Evolutionary conservation across 2,888 invertebrate species (phyloP), one percentile per base, ranked within the genome.

Genomic region (Diaprepes abbreviatus): DNA sequence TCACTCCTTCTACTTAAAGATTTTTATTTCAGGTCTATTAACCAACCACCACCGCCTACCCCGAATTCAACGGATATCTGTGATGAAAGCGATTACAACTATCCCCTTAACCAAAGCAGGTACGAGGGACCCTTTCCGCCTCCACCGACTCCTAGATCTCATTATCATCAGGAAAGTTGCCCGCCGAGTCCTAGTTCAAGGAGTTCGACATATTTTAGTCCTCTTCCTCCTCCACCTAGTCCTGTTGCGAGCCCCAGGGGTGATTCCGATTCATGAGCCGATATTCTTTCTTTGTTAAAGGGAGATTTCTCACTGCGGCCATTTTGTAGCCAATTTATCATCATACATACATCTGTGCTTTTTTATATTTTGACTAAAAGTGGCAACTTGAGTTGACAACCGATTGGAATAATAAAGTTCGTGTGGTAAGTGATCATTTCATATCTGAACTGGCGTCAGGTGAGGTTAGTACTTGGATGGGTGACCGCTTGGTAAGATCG

Each of bases 51-150:
- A 5, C 97, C 96, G 21, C 96, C 96, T 9, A 97, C 97, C 17
- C 97, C 97, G 0, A 97, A 96, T 81, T 95, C 95, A 74, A 96
- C 97, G 33, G 97, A 97, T 76, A 94, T 96, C 74, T 96, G 95
- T 79, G 94, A 95, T 82, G 95, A 95, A 83, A 93, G 93, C 19
- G 95, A 95, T 79, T 91, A 90, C 66, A 91, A 90, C 80, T 91
- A 90, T 77, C 89, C 90, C 9, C 85, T 87, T 38, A 74, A 79
- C 55, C 73, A 91, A 70, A 87, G 88, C 75, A 57, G 66, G 28
- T 70, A 89, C 77, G 88, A 87, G 33, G 92, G 92, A 74, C 90
- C 91, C 14, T 90, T 90, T 83, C 92, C 93, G 74, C 93, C 90
- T 68, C 93, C 91, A 68, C 93, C 90, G 55, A 94, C 91, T 1